Evolutionary conservation across 1,140 invertebrate genomes (phyloP), one percentile per base, ranked within the genome.

Genomic region (Ylistrum balloti): DNA sequence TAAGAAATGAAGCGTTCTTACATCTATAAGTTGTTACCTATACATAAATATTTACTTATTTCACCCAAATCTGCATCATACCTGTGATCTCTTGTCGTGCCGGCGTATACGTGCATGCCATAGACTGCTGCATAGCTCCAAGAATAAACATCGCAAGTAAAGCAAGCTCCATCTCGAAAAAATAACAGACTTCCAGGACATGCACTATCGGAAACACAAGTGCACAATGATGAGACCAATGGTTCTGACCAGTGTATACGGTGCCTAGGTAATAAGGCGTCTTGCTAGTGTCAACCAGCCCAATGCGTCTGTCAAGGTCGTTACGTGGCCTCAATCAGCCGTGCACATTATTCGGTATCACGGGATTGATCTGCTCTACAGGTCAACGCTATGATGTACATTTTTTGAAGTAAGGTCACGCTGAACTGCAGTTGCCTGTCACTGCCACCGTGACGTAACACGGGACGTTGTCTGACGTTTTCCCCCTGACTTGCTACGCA

Each of bases 121-220:
- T 28, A 1, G 56, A 74, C 56, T 74, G 56, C 56, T 74, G 56
- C n/a, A 74, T n/a, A 74, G n/a, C 56, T 74, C 56, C 56, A n/a
- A 74, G 56, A 74, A 74, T 74, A 28, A 74, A 74, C 56, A 74
- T 74, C 5, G 56, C 56, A n/a, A 74, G n/a, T n/a, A 74, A 74
- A 74, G 56, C 56, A n/a, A 74, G n/a, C 56, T 74, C 56, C 56
- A 74, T 74, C 56, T 74, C 56, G 56, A 74, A 74, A n/a, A 74
- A 74, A 28, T 74, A 74, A 28, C 56, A 74, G 56, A 28, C 56
- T 28, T 74, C 56, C 56, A 74, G 17, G 11, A 17, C 28, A 28
- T 5, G 15, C 22, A 74, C 56, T 74, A 0, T 74, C 56, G 1
- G 17, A 45, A 45, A 45, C 56, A 74, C 56, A n/a, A n/a, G 22